A percentile compares a stretch with the other conserved stretches of the same genome.
These are phyloP conservation scores for Coranthus polyacanthus DNA, from an alignment of 2,797 vertebrate species.

Conservation along the genomic window DNA sequence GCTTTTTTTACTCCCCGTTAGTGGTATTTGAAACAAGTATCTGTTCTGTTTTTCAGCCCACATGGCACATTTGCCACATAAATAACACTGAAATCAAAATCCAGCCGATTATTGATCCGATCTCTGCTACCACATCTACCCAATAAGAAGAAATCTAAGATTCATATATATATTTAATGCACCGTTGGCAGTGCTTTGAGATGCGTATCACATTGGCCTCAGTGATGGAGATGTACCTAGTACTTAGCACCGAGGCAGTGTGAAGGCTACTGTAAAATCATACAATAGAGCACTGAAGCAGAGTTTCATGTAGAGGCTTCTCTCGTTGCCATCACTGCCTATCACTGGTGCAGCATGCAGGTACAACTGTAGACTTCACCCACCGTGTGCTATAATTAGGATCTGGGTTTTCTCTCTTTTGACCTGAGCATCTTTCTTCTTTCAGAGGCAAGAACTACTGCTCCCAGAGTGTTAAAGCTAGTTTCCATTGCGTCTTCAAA, in stretches of 20 bases:
- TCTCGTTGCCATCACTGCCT: slow-evolving; percentile 24
- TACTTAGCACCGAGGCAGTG: neutral
- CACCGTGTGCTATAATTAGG: slow-evolving; percentile 62
- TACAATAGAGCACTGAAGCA: slow-evolving; percentile 20
- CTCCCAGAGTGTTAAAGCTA: slow-evolving; percentile 54
- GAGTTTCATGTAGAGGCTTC: slow-evolving; percentile 4
- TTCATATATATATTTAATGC: too few species aligned
- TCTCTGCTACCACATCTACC: too few species aligned
- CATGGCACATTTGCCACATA: too few species aligned
- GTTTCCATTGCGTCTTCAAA: slow-evolving; percentile 69
- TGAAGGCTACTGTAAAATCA: slow-evolving; percentile 20
- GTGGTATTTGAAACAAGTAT: too few species aligned
- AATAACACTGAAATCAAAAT: too few species aligned
- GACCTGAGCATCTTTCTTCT: slow-evolving; percentile 53
- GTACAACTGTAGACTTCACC: slow-evolving; percentile 42
- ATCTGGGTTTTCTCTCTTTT: slow-evolving; percentile 48
- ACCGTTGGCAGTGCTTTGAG: too few species aligned
- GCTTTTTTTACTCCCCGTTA: too few species aligned
- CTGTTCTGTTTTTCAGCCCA: too few species aligned
- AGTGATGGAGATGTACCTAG: too few species aligned
- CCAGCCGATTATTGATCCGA: too few species aligned
- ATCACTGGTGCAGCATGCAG: slow-evolving; percentile 26
- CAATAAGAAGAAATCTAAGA: too few species aligned
- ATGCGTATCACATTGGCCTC: too few species aligned
- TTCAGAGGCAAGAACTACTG: slow-evolving; percentile 51